Evolutionary conservation across 92 coral and sea anemone species (phyloP).

Genomic region (Chrysogorgia sp.): DNA sequence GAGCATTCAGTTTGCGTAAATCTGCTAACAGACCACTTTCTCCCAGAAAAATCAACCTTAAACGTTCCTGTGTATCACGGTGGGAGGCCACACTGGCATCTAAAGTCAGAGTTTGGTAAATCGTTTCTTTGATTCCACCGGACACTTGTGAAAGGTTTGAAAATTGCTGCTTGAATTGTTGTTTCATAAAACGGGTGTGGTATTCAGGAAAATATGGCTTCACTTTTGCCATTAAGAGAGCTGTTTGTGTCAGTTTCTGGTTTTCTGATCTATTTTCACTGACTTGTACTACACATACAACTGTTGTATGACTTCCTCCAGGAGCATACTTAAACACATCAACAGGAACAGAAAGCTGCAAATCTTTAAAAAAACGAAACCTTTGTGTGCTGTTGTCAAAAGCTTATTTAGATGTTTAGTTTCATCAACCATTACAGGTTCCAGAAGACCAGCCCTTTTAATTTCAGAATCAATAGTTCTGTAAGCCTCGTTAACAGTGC

Average conservation of each 20-base stretch:
- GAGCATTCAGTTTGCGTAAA: conserved; percentile 43
- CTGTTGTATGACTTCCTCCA: conserved; percentile 3
- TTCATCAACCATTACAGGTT: conserved; percentile 42
- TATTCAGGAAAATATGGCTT: conserved; percentile 36
- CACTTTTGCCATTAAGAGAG: conserved; percentile 10
- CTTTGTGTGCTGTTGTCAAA: conserved; percentile 1
- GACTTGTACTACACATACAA: conserved; percentile 13
- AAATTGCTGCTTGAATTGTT: conserved; percentile 4
- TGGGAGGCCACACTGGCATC: conserved; percentile 53
- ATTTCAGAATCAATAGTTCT: not conserved
- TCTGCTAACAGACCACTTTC: conserved; percentile 41
- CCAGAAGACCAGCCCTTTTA: not conserved
- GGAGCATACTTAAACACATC: conserved; percentile 13
- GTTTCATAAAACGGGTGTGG: conserved; percentile 25
- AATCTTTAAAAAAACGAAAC: conserved; percentile 12
- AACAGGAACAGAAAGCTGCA: conserved; percentile 24
- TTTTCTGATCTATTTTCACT: not conserved
- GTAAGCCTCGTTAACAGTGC: not conserved
- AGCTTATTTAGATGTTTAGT: conserved; percentile 7
- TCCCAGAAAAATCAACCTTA: conserved; percentile 50
- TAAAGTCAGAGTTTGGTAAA: conserved; percentile 7
- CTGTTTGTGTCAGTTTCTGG: not conserved
- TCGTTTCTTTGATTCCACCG: too few relatives aligned
- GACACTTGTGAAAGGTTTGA: too few relatives aligned
- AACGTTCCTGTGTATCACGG: conserved; percentile 54